Evolutionary conservation across 2,797 vertebrate genomes (phyloP).

Genomic region (Sciaenops ocellatus): DNA sequence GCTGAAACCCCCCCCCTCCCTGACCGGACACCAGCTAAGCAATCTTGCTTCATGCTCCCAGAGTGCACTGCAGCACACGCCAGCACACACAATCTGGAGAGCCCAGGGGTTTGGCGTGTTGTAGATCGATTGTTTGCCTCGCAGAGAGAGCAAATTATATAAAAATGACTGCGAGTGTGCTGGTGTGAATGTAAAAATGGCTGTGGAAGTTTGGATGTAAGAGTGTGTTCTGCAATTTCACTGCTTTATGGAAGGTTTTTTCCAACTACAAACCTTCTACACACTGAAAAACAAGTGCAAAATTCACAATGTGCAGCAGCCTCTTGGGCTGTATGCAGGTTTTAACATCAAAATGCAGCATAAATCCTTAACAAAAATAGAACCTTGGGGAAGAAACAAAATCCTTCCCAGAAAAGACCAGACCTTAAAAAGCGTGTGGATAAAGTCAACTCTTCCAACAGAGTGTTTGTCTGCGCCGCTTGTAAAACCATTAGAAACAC

Average conservation of each 20-base stretch:
- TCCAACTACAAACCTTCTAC: not conserved
- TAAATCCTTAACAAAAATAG: slow-evolving; percentile 27
- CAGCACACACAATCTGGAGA: slow-evolving; percentile 28
- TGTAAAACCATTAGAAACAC: slow-evolving; percentile 12
- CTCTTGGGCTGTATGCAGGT: not conserved
- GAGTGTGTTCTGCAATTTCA: not conserved
- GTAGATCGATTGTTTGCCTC: slow-evolving; percentile 43
- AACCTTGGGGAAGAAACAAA: slow-evolving; percentile 23
- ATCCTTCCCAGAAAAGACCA: slow-evolving; percentile 36
- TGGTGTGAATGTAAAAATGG: not conserved
- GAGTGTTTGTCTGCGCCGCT: not conserved
- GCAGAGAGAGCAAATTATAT: slow-evolving; percentile 31
- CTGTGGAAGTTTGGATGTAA: not conserved
- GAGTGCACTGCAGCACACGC: slow-evolving; percentile 21
- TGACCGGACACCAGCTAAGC: slow-evolving; percentile 41
- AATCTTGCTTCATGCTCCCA: slow-evolving; percentile 27
- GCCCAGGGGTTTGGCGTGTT: slow-evolving; percentile 27
- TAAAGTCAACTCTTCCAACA: slow-evolving; percentile 29
- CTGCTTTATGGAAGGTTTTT: not conserved
- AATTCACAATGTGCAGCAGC: not conserved
- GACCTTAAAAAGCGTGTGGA: slow-evolving; percentile 34
- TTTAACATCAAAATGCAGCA: slow-evolving; percentile 31
- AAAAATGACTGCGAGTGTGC: slow-evolving; percentile 32
- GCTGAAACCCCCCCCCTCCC: slow-evolving; percentile 25
- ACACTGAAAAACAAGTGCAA: not conserved